Conservation (phyloP, 2,888 invertebrate genomes). For the Aelia acuminata region DNA sequence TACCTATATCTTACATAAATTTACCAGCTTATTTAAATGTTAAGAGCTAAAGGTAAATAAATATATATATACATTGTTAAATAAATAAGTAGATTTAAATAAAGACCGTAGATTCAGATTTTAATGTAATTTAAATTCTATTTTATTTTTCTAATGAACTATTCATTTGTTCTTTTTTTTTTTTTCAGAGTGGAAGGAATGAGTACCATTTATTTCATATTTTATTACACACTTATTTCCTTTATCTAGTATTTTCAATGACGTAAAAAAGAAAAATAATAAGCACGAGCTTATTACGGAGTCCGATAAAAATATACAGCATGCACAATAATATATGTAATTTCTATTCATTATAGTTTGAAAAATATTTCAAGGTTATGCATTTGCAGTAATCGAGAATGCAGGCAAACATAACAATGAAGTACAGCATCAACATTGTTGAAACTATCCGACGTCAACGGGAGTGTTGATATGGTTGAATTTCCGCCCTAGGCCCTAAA, state of each 20-base stretch:
- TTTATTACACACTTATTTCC: neutral
- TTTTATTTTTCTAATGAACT: too few relatives aligned
- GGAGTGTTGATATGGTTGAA: neutral
- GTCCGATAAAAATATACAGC: neutral
- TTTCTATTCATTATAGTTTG: neutral
- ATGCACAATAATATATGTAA: neutral
- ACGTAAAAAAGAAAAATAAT: neutral
- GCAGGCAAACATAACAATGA: too few relatives aligned
- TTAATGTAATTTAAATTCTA: neutral
- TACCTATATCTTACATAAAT: too few relatives aligned
- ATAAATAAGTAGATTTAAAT: neutral
- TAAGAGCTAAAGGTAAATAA: too few relatives aligned
- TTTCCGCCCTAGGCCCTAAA: neutral
- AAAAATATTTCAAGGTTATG: neutral
- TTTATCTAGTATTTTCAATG: neutral
- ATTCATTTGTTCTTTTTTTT: too few relatives aligned
- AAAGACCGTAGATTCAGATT: neutral
- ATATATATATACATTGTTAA: too few relatives aligned
- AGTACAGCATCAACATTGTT: neutral
- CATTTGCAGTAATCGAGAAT: neutral
- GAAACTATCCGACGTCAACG: neutral
- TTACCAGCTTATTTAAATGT: too few relatives aligned
- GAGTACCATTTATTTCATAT: neutral
- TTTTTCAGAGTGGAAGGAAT: too few relatives aligned
- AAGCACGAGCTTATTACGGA: neutral